Evolutionary conservation across 92 coral and sea anemone genomes (phyloP).

Genomic region (Isaurus tuberculatus): DNA sequence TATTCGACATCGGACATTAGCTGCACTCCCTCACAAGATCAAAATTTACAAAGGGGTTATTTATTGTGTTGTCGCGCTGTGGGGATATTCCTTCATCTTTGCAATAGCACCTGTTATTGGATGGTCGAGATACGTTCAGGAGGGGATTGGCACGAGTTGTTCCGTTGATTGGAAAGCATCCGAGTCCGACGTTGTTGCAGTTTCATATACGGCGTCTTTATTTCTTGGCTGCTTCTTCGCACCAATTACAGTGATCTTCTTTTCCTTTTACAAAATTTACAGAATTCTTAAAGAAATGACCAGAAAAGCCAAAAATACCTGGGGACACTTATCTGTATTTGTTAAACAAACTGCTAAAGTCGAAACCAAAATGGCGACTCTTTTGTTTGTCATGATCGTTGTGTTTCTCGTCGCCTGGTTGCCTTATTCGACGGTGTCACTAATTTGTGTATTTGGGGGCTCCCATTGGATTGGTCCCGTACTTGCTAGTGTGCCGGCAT

Average conservation of each 20-base stretch:
- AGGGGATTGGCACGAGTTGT: too few species aligned
- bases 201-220: conserved; percentile 57
- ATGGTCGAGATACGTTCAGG: conserved; percentile 61
- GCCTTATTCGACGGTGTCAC: conserved; percentile 52
- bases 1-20: conserved; percentile 60
- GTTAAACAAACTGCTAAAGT: conserved; percentile 62
- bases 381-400: conserved; percentile 60
- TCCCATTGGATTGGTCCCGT: conserved; percentile 48
- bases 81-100: conserved; percentile 4
- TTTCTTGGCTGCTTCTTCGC: conserved; percentile 50
- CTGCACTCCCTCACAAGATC: conserved; percentile 22
- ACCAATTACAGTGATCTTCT: conserved; percentile 54
- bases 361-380: conserved; percentile 50
- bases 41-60: not conserved
- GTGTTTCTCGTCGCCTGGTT: conserved; percentile 84
- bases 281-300: conserved; percentile 54
- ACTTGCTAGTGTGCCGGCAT: conserved; percentile 13
- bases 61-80: not conserved
- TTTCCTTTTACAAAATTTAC: conserved; percentile 57
- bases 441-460: conserved; percentile 28
- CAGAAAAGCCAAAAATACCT: conserved; percentile 52
- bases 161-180: conserved; percentile 33
- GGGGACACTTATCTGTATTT: conserved; percentile 60
- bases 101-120: conserved; percentile 68
- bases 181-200: conserved; percentile 72